These are phyloP conservation scores for Tachina fera DNA, from an alignment of 2,888 invertebrate species.

Conservation along the genomic window DNA sequence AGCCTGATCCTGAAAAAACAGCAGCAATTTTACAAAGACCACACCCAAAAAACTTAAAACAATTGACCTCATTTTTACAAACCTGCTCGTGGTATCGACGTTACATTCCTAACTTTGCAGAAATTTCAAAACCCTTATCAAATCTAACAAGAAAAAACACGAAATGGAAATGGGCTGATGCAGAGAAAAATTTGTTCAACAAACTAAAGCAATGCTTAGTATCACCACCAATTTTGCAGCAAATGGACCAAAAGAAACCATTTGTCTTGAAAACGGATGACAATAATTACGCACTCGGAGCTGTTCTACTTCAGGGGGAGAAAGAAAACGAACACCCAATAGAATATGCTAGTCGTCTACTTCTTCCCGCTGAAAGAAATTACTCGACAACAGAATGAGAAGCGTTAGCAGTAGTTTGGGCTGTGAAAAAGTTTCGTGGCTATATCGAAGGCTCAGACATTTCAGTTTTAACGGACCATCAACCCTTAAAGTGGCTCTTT, in stretches of 20 bases:
- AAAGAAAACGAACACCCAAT: too few species aligned
- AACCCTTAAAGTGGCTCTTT: too few species aligned
- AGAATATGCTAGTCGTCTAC: too few species aligned
- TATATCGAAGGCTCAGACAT: too few species aligned
- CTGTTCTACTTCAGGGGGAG: too few species aligned
- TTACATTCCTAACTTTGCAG: conserved; percentile 43
- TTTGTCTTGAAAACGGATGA: background rate
- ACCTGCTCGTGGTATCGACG: conserved; percentile 54
- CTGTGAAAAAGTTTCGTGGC: too few species aligned
- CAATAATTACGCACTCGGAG: background rate
- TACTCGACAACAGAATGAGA: too few species aligned
- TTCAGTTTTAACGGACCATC: too few species aligned
- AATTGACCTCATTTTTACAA: too few species aligned
- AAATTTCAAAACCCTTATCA: conserved; percentile 75
- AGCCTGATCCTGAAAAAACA: conserved; percentile 75
- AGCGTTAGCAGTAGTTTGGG: too few species aligned
- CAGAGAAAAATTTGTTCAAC: background rate
- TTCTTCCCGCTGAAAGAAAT: too few species aligned
- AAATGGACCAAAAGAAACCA: background rate
- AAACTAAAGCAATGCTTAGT: background rate
- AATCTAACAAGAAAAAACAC: conserved; percentile 74
- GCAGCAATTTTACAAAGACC: conserved; percentile 68
- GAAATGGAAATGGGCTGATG: conserved; percentile 46
- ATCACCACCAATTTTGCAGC: background rate
- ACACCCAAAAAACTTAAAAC: background rate